Conservation (phyloP, 2,888 invertebrate species). For the Azorinus chamasolen region DNA sequence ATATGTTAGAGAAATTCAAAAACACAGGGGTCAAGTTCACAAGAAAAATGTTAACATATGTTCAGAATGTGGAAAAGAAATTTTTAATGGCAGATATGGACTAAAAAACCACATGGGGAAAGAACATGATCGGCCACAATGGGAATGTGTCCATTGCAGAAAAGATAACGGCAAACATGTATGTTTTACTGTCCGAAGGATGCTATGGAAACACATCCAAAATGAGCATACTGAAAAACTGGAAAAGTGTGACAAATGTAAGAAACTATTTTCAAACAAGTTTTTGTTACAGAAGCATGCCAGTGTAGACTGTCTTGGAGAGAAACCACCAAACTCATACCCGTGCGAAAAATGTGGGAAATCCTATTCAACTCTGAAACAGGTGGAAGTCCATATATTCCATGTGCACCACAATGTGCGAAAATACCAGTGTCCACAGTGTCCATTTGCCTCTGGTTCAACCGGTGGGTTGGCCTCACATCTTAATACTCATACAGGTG, state of each 20-base stretch:
- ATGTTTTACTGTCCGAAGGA: constrained; percentile 7
- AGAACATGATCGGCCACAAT: constrained; percentile 41
- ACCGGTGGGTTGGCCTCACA: constrained; percentile 43
- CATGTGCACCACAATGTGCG: constrained; percentile 54
- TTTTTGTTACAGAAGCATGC: constrained; percentile 15
- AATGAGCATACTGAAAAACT: constrained; percentile 33
- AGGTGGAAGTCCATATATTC: constrained; percentile 45
- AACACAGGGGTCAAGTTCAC: constrained; percentile 12
- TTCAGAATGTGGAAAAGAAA: neutral
- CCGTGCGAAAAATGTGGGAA: constrained; percentile 55
- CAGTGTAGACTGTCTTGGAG: constrained; percentile 26
- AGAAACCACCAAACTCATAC: constrained; percentile 8
- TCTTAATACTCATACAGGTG: constrained; percentile 54
- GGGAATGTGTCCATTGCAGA: constrained; percentile 40
- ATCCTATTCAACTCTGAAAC: constrained; percentile 31
- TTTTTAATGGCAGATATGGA: constrained; percentile 17
- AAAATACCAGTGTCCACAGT: constrained; percentile 53
- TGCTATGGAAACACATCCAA: constrained; percentile 24
- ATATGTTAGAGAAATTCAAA: neutral
- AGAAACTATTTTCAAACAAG: constrained; percentile 23
- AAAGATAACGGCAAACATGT: constrained; percentile 15
- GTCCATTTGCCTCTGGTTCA: constrained; percentile 52
- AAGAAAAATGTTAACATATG: neutral
- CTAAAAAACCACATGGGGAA: constrained; percentile 48
- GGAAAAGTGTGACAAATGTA: constrained; percentile 26